Evolutionary conservation across 2,797 vertebrate genomes (phyloP).

Genomic region (Meriones psammophilus): DNA sequence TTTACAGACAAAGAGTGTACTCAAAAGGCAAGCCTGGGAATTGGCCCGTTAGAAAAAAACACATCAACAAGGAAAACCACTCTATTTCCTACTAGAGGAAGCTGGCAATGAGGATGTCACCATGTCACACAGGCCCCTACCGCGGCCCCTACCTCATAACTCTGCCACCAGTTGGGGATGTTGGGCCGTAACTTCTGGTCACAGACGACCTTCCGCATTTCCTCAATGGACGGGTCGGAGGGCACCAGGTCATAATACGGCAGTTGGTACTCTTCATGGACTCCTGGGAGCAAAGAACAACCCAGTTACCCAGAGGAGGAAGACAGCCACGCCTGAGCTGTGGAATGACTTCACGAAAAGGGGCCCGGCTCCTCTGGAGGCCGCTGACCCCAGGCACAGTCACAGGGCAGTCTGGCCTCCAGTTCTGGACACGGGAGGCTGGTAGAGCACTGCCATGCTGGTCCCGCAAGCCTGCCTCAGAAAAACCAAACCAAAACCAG

Average conservation of each 20-base stretch:
- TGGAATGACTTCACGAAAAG: neutral
- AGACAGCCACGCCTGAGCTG: neutral
- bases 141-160: constrained; percentile 93
- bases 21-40: neutral
- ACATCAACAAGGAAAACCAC: neutral
- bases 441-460: neutral
- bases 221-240: constrained; percentile 99
- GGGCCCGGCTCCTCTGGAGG: neutral
- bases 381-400: neutral
- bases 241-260: constrained; percentile 99
- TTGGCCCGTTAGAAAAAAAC: neutral
- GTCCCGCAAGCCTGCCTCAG: neutral
- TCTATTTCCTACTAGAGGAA: neutral
- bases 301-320: constrained; percentile 26
- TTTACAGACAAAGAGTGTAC: neutral
- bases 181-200: constrained; percentile 98
- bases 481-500: neutral
- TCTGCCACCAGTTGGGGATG: constrained; percentile 99
- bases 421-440: no score
- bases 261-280: constrained; percentile 99
- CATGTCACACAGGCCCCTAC: neutral
- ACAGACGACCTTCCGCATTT: constrained; percentile 99
- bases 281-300: constrained; percentile 88
- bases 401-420: neutral
- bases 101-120: neutral